Conservation (phyloP, 2,888 invertebrate species). For the Macrosiphum euphorbiae region DNA sequence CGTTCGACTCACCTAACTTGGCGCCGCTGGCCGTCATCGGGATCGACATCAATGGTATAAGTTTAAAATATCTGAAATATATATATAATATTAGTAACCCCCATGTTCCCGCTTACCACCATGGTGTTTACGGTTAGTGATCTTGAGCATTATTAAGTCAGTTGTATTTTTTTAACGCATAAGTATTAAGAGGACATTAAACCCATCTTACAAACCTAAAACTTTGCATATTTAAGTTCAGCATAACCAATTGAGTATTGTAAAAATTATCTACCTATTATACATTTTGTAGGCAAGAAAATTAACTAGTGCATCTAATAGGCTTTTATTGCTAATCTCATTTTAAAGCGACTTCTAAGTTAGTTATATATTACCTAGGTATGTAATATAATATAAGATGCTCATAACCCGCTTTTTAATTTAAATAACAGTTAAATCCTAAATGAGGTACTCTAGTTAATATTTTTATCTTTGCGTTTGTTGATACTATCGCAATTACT, state of each 20-base stretch:
- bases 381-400: too few relatives aligned
- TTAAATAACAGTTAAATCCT: too few relatives aligned
- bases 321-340: too few relatives aligned
- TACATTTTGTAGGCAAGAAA: too few relatives aligned
- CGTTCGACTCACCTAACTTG: conserved; percentile 90
- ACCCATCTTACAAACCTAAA: background rate
- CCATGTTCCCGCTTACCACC: background rate
- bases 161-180: background rate
- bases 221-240: background rate
- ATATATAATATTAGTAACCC: background rate
- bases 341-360: too few relatives aligned
- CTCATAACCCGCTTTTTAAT: too few relatives aligned
- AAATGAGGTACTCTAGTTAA: too few relatives aligned
- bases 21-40: conserved; percentile 86
- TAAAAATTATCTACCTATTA: background rate
- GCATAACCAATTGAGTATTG: background rate
- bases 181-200: background rate
- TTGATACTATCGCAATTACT: too few relatives aligned
- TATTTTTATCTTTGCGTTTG: too few relatives aligned
- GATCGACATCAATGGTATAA: conserved; percentile 79
- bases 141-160: background rate
- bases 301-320: too few relatives aligned
- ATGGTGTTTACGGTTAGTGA: background rate
- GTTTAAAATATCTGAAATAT: background rate
- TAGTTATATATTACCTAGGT: too few relatives aligned